These are phyloP conservation scores for Drosophila santomea DNA, from an alignment of 1,140 invertebrate species.

Conservation along the genomic window DNA sequence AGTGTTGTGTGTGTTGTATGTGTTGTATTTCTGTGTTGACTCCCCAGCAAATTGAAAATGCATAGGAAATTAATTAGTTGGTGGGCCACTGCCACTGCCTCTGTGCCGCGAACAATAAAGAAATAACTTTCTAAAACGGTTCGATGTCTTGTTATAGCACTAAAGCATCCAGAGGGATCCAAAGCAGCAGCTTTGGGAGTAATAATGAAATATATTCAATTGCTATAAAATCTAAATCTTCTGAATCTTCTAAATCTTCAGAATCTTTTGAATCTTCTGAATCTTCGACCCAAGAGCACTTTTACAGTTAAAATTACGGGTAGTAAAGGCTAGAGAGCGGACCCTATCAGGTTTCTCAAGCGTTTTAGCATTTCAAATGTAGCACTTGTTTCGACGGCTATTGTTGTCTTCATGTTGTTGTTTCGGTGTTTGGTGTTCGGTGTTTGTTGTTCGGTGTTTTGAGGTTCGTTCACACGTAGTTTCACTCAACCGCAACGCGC, in stretches of 20 bases:
- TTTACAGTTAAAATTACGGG: not conserved
- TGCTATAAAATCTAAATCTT: too few relatives aligned
- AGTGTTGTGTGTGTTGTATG: not conserved
- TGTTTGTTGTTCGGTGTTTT: slow-evolving; percentile 9
- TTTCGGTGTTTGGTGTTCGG: not conserved
- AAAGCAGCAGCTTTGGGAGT: too few relatives aligned
- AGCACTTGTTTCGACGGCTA: slow-evolving; percentile 1
- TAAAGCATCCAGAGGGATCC: slow-evolving; percentile 18
- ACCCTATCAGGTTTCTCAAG: slow-evolving; percentile 5
- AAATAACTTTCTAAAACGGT: slow-evolving; percentile 44
- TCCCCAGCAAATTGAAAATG: slow-evolving; percentile 26
- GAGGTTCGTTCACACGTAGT: slow-evolving; percentile 68
- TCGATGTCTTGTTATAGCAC: slow-evolving; percentile 22
- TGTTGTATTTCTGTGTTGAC: slow-evolving; percentile 8
- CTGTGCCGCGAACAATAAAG: slow-evolving; percentile 9
- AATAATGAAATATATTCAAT: too few relatives aligned
- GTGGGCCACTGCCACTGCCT: not conserved
- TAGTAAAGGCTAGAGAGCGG: not conserved
- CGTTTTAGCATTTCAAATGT: slow-evolving; percentile 1
- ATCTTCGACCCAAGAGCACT: not conserved
- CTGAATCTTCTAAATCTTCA: too few relatives aligned
- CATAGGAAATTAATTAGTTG: slow-evolving; percentile 31
- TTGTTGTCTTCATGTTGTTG: slow-evolving; percentile 21
- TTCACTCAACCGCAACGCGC: slow-evolving; percentile 63
- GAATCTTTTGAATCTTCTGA: too few relatives aligned